These are phyloP conservation scores for Mus pahari DNA, from an alignment of 2,113 vertebrate species.

Conservation along the genomic window DNA sequence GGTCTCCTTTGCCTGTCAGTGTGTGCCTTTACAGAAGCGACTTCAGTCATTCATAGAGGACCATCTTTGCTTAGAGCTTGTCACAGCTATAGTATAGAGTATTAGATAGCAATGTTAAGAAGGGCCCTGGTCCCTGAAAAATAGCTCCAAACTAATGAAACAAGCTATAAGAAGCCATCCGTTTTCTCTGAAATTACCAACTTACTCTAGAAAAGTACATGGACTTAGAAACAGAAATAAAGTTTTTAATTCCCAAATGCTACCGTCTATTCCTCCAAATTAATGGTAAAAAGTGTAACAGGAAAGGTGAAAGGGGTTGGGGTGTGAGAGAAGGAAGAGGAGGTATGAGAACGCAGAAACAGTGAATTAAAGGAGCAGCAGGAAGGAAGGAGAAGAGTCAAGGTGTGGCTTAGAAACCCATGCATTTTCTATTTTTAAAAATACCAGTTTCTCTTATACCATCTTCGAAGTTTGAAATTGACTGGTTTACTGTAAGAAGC, in stretches of 20 bases:
- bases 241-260: constrained; percentile 47
- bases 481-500: constrained; percentile 83
- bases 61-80: neutral
- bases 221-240: constrained; percentile 48
- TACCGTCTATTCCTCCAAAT: neutral
- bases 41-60: constrained; percentile 3
- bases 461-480: constrained; percentile 82
- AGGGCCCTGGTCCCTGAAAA: constrained; percentile 62
- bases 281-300: neutral
- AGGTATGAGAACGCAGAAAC: neutral
- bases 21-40: neutral
- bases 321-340: rapidly evolving
- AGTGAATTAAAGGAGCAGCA: neutral
- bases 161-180: neutral
- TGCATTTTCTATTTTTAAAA: neutral
- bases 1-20: neutral
- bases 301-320: rapidly evolving
- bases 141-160: neutral
- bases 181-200: neutral
- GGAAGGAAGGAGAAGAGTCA: neutral
- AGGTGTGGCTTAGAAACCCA: constrained; percentile 72
- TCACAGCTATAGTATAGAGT: neutral
- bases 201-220: neutral
- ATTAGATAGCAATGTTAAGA: constrained; percentile 56
- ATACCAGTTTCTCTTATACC: constrained; percentile 78